Percentiles rank a stretch among this genome's conserved stretches.
Conservation (phyloP, 2,888 invertebrate genomes). For the Galeruca laticollis region DNA sequence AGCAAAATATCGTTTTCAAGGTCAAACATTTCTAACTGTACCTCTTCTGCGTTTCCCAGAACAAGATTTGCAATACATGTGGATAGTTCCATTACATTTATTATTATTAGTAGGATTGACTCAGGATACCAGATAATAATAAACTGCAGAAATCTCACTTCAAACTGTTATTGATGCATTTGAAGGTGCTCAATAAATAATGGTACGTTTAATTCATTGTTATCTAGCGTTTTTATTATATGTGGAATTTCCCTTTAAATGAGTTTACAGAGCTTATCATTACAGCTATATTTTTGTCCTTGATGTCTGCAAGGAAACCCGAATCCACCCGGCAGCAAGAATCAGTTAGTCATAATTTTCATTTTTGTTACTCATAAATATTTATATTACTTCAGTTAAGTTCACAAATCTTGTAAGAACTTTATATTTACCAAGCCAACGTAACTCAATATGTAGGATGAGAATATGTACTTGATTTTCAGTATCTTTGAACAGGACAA, state of each 20-base stretch:
- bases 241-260: neutral
- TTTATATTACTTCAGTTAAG: neutral
- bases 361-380: neutral
- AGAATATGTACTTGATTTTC: neutral
- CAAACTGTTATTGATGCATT: neutral
- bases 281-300: neutral
- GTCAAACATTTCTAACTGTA: neutral
- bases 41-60: neutral
- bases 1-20: neutral
- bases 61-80: no score
- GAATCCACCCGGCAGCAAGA: neutral
- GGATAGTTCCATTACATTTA: no score
- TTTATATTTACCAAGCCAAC: neutral
- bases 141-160: neutral
- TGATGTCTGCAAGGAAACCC: neutral
- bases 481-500: neutral
- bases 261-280: slow-evolving; percentile 1
- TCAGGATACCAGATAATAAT: neutral
- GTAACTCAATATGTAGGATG: neutral
- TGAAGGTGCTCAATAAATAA: neutral
- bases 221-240: neutral
- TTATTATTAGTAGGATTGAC: neutral
- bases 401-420: neutral
- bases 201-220: neutral
- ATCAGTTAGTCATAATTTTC: neutral